Base-by-base conservation (phyloP, 2,888 invertebrate species). In the Brachyptera putata region DNA sequence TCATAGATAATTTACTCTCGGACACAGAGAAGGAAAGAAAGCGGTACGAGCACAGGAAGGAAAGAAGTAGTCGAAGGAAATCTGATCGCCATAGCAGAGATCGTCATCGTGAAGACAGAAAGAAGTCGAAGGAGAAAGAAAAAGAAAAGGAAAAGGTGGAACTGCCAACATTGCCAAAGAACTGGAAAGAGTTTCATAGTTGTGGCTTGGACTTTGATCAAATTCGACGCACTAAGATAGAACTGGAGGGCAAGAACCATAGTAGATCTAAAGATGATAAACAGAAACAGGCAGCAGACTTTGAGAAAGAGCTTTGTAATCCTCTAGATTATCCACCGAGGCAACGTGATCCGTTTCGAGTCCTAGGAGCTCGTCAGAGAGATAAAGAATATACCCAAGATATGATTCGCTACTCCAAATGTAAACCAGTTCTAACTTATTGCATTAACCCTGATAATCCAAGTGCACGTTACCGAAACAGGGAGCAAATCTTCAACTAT, bases 171-270 rank as follows among this genome's bases (percentile, higher is more conserved):
- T 49, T 63, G 14, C 64, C 64, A 1, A 30, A 21, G 2, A 61
- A 41, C 41, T 64, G 64, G 64, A 36, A 56, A 5, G 57, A 63
- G 16, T 63, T 64, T 36, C 53, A 18, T 26, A n/a, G 46, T 18
- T 37, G 60, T 16, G 60, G 60, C 9, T 60, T 57, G 41, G 37
- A 39, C 4, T 53, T 61, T n/a, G 64, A 63, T 16, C 59, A 63
- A 57, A 55, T 61, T 25, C 58, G 64, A 14, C 62, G 62, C 30
- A 34, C n/a, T 9, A 41, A 41, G 18, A 3, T 14, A n/a, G 41
- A 26, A 56, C 9, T 41, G n/a, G 24, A 22, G 16, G 41, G 25
- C 16, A 41, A 56, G 56, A 41, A 21, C 2, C 18, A 22, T 9
- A 43, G 43, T 18, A 39, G 18, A 16, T 56, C 56, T 1, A 56